Conservation (phyloP, 64 coral and sea anemone genomes). For the Exaiptasia diaphana region DNA sequence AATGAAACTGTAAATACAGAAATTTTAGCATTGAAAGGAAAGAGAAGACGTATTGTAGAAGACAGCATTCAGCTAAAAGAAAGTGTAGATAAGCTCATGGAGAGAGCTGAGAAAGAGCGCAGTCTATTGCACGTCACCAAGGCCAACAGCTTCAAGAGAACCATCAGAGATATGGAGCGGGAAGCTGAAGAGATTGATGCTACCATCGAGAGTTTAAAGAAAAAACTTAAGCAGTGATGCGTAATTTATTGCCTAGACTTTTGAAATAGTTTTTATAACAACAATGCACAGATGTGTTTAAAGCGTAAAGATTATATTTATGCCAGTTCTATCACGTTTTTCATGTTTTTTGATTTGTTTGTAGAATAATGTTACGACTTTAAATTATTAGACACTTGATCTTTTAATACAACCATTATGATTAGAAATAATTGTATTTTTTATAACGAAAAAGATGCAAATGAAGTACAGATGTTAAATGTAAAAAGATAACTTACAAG, state of each 20-base stretch:
- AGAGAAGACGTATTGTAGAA: background rate
- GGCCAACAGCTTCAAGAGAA: constrained; percentile 8
- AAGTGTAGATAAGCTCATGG: background rate
- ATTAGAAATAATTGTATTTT: too few species aligned
- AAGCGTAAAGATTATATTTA: background rate
- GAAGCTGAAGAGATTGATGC: background rate
- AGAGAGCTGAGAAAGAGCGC: background rate
- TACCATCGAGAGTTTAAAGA: background rate
- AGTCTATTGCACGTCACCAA: background rate
- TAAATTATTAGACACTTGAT: too few species aligned
- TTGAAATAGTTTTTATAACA: background rate
- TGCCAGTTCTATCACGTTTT: background rate
- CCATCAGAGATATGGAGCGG: background rate
- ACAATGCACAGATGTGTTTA: background rate
- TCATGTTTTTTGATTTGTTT: too few species aligned
- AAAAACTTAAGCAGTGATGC: background rate
- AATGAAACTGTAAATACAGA: background rate
- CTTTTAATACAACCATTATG: too few species aligned
- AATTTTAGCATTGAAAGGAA: background rate
- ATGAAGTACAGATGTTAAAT: too few species aligned
- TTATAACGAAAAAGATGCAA: too few species aligned
- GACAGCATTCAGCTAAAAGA: background rate
- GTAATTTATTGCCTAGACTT: too few species aligned
- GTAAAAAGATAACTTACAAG: too few species aligned
- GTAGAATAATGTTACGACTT: too few species aligned